Base-by-base conservation (phyloP, 2,797 vertebrate species). In the Basileuterus tristriatus region DNA sequence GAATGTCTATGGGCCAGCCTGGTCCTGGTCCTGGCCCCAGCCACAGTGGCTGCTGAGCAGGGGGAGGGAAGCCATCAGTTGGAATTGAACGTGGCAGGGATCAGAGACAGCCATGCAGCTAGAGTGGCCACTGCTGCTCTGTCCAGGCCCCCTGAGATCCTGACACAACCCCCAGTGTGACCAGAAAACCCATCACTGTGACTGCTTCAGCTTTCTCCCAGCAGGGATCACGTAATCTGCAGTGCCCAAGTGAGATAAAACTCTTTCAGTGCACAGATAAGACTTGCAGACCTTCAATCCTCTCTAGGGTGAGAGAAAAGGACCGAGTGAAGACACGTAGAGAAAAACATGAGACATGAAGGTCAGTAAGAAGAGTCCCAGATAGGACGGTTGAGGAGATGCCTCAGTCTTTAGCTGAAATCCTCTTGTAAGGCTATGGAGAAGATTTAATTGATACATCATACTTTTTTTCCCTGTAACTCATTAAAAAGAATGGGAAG, bases 51-150 rank as follows among this genome's bases (percentile, higher is more conserved):
- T 59, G 34, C 16, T 27, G 36, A 12, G 26, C 58, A 37, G 36
- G 8, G 12, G 8, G 20, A 4, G 12, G 36, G 26, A 39, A 60
- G 8, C 8, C 58, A 20, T 37, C 36, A 60, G 58, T 2, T 39
- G 37, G 58, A 30, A 39, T 15, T 60, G 58, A 39, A 60, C 1
- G 1, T 11, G 3, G 58, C 26, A 14, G 8, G 24, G 58, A 17
- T 27, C 0, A 1, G 17, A 37, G 36, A 39, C 26, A 20, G 17
- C 58, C 26, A 20, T 21, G 18, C 18, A 29, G 9, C 18, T 5
- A 5, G 18, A 39, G 17, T 0, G 8, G 17, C 36, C 36, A 15
- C 26, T 20, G 26, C 58, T 2, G 3, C 9, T 59, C 24, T 59
- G 34, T 16, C 4, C 8, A 0, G 34, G 24, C 34, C 36, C 23